Evolutionary conservation across 2,797 vertebrate species (phyloP).

Genomic region (Pangasius macronema): DNA sequence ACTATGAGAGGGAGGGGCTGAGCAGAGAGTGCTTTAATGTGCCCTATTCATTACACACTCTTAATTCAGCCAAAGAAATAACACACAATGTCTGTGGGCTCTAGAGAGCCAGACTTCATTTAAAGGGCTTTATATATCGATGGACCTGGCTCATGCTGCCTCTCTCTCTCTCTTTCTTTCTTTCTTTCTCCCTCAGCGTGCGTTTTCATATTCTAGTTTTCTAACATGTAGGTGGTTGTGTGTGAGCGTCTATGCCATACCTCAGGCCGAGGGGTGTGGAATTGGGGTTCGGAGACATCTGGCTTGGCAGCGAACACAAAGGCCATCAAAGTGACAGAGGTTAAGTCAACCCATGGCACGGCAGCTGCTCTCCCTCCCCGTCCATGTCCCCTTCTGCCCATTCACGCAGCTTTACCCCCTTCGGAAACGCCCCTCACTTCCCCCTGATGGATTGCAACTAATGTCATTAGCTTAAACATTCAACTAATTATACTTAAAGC

Average conservation of each 20-base stretch:
- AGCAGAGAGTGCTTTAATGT: slow-evolving; percentile 61
- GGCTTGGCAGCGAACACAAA: slow-evolving; percentile 71
- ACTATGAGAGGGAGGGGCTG: slow-evolving; percentile 44
- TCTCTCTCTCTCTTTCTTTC: not conserved
- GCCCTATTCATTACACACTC: slow-evolving; percentile 68
- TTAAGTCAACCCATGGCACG: slow-evolving; percentile 70
- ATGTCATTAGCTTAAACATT: slow-evolving; percentile 77
- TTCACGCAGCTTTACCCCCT: slow-evolving; percentile 55
- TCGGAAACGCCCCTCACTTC: slow-evolving; percentile 60
- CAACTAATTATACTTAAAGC: slow-evolving; percentile 79
- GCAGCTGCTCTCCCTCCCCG: slow-evolving; percentile 65
- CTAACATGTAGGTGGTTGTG: slow-evolving; percentile 25
- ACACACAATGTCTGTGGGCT: slow-evolving; percentile 54
- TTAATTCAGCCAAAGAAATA: slow-evolving; percentile 67
- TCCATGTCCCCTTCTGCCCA: slow-evolving; percentile 59
- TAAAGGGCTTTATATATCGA: slow-evolving; percentile 53
- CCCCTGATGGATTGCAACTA: slow-evolving; percentile 72
- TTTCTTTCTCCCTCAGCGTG: not conserved
- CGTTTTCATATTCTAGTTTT: slow-evolving; percentile 12
- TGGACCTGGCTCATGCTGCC: slow-evolving; percentile 45
- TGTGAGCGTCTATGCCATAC: slow-evolving; percentile 49
- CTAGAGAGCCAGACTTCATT: slow-evolving; percentile 58
- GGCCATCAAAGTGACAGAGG: slow-evolving; percentile 79
- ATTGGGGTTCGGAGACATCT: slow-evolving; percentile 67
- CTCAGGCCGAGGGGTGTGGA: slow-evolving; percentile 47